phyloP scores from a whole-genome alignment of 2,797 vertebrate species.

The Syngnathus acus region DNA sequence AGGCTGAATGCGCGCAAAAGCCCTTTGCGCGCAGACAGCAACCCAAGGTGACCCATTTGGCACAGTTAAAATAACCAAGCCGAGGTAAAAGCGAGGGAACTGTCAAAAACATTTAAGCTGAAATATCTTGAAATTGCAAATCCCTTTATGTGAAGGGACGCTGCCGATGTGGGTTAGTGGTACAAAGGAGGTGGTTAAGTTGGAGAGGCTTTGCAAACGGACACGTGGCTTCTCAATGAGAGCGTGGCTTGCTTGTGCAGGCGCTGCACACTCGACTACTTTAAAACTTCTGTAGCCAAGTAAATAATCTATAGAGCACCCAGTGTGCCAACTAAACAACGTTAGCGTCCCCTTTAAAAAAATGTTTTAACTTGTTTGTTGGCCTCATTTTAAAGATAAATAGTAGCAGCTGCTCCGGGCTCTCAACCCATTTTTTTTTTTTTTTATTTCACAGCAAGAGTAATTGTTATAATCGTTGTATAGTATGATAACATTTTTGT shows the following conservation, averaged over 20 bases:
- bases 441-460: not conserved
- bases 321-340: not conserved
- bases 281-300: conserved; percentile 24
- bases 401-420: not conserved
- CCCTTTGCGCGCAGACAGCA: conserved; percentile 99
- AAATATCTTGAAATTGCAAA: conserved; percentile 99
- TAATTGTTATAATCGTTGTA: not conserved
- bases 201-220: conserved; percentile 99
- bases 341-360: not conserved
- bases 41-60: conserved; percentile 99
- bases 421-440: not conserved
- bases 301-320: not conserved
- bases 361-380: not conserved
- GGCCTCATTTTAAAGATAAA: not conserved
- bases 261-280: conserved; percentile 81
- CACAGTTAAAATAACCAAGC: conserved; percentile 99
- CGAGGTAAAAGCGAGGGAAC: conserved; percentile 98
- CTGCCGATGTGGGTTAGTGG: conserved; percentile 98
- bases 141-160: conserved; percentile 99
- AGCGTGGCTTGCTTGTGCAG: conserved; percentile 74
- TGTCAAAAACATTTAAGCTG: conserved; percentile 99
- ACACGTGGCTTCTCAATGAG: conserved; percentile 99
- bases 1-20: conserved; percentile 99
- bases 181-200: conserved; percentile 99
- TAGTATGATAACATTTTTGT: not conserved